Conservation (phyloP, 2,113 vertebrate genomes). For the Pangasianodon gigas region DNA sequence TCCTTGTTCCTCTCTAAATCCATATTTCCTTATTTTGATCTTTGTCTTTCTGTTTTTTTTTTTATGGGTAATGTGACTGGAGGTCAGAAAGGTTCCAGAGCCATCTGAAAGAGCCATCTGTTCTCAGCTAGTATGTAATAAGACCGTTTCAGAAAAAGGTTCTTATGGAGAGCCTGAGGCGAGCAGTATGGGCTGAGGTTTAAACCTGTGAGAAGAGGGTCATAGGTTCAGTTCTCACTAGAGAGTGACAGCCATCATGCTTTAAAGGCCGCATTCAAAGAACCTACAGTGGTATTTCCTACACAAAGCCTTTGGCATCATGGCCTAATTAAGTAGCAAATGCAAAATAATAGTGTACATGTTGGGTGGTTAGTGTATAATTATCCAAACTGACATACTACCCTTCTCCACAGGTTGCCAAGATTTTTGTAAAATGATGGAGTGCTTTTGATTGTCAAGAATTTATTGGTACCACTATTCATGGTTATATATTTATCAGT, state of each 20-base stretch:
- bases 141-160: neutral
- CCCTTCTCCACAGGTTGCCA: neutral
- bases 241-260: neutral
- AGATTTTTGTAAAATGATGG: neutral
- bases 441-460: neutral
- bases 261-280: neutral
- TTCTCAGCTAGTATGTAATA: conserved; percentile 30
- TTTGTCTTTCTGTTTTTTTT: neutral
- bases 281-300: neutral
- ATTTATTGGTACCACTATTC: neutral
- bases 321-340: neutral
- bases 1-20: neutral
- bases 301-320: neutral
- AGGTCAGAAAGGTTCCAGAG: conserved; percentile 27
- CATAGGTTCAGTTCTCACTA: conserved; percentile 31
- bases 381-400: neutral
- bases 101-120: conserved; percentile 37
- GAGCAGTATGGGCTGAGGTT: neutral
- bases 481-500: neutral
- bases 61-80: neutral
- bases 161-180: conserved; percentile 26
- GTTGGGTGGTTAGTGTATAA: neutral
- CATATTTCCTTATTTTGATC: conserved; percentile 7
- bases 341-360: neutral
- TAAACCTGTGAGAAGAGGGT: neutral